phyloP scores from a whole-genome alignment of 1,140 invertebrate genomes.

The Aphelenchoides avenae region DNA sequence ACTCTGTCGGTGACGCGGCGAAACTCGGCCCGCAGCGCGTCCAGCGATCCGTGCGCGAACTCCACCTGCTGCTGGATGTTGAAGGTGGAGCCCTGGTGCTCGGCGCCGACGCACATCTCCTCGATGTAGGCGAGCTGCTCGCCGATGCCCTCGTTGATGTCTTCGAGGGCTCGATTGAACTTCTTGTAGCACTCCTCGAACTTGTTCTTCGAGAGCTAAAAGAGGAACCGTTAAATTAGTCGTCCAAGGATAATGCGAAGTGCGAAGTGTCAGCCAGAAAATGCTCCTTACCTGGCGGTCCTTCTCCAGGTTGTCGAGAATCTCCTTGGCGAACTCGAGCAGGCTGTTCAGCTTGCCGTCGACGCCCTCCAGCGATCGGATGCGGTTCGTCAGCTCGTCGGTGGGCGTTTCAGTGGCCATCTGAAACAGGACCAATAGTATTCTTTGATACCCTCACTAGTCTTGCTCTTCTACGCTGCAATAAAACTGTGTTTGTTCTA shows the following conservation, averaged over 20 bases:
- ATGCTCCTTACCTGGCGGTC: constrained; percentile 29
- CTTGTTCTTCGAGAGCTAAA: constrained; percentile 36
- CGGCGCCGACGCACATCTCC: constrained; percentile 40
- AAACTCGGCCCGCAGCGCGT: too few species aligned
- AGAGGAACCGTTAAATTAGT: constrained; percentile 4
- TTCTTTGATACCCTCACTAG: constrained; percentile 7
- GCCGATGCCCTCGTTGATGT: constrained; percentile 26
- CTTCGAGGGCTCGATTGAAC: constrained; percentile 31
- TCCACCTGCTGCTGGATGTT: constrained; percentile 20
- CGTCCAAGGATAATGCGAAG: not conserved
- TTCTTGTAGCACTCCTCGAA: constrained; percentile 39
- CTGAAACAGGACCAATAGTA: too few species aligned
- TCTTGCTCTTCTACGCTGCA: not conserved
- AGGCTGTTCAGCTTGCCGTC: constrained; percentile 33
- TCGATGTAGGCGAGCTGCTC: constrained; percentile 46
- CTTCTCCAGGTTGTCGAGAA: constrained; percentile 32
- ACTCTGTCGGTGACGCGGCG: too few species aligned
- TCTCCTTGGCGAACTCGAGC: constrained; percentile 21
- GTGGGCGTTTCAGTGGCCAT: constrained; percentile 8
- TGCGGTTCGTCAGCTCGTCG: constrained; percentile 5
- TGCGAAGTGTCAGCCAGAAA: not conserved
- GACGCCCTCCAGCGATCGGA: constrained; percentile 19
- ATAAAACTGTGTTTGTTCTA: not conserved
- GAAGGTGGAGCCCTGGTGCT: constrained; percentile 41
- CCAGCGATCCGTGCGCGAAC: too few species aligned